Percentiles rank a stretch among this genome's conserved stretches.
phyloP scores from a whole-genome alignment of 1,140 invertebrate species.

The Hylyphantes graminicola region DNA sequence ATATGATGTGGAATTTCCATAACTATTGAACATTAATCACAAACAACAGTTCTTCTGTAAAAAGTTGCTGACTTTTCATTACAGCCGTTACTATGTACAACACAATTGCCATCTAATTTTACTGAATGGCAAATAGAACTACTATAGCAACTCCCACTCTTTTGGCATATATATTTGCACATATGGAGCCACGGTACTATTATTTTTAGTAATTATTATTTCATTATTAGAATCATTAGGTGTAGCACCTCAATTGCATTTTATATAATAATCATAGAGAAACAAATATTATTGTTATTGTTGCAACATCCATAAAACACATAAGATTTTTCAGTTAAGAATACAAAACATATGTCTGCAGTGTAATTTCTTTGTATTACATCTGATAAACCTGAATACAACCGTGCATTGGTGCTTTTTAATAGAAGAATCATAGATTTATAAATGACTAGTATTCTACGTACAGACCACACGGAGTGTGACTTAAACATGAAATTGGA shows the following conservation, averaged over 20 bases:
- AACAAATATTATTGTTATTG: background rate
- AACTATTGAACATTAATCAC: slow-evolving; percentile 55
- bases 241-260: slow-evolving; percentile 46
- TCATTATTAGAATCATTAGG: slow-evolving; percentile 4
- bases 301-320: slow-evolving; percentile 40
- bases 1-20: slow-evolving; percentile 51
- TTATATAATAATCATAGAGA: slow-evolving; percentile 40
- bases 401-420: slow-evolving; percentile 56
- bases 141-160: slow-evolving; percentile 41
- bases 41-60: slow-evolving; percentile 53
- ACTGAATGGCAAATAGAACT: slow-evolving; percentile 54
- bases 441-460: slow-evolving; percentile 46
- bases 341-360: slow-evolving; percentile 50
- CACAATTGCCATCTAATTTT: slow-evolving; percentile 59
- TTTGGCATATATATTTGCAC: slow-evolving; percentile 47
- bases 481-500: slow-evolving; percentile 45
- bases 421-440: slow-evolving; percentile 56
- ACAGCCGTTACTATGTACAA: slow-evolving; percentile 52
- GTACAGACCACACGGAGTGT: slow-evolving; percentile 30
- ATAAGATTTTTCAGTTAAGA: slow-evolving; percentile 26
- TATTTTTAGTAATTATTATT: slow-evolving; percentile 24
- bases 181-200: slow-evolving; percentile 51
- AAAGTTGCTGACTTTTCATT: slow-evolving; percentile 58
- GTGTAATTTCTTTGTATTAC: slow-evolving; percentile 50
- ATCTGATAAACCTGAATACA: slow-evolving; percentile 46